A percentile compares a stretch with the other conserved stretches of the same genome.
Evolutionary conservation across 2,888 invertebrate genomes (phyloP).

Genomic region (Eupeodes latifasciatus): DNA sequence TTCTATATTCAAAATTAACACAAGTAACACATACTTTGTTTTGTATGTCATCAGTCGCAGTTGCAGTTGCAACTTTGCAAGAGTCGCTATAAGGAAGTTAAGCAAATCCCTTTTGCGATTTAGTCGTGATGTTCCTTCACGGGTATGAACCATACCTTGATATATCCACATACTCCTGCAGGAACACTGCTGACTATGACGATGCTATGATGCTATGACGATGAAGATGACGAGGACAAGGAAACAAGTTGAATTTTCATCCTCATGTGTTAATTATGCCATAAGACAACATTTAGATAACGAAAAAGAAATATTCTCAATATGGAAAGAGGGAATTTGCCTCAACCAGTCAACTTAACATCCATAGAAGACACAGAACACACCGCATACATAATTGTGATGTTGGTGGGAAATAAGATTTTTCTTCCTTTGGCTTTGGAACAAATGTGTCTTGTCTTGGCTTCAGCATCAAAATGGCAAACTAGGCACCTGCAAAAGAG

Average conservation of each 20-base stretch:
- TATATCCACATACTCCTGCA: background rate
- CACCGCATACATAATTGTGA: slow-evolving; percentile 62
- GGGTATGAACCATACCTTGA: slow-evolving; percentile 47
- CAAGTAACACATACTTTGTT: slow-evolving; percentile 11
- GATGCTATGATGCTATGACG: background rate
- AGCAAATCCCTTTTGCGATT: slow-evolving; percentile 44
- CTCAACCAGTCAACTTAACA: background rate
- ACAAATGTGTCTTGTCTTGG: slow-evolving; percentile 50
- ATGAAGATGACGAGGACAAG: slow-evolving; percentile 28
- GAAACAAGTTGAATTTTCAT: slow-evolving; percentile 55
- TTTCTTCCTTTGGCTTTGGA: slow-evolving; percentile 22
- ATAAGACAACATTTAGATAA: slow-evolving; percentile 65
- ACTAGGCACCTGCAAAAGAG: slow-evolving; percentile 68
- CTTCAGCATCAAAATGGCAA: slow-evolving; percentile 50
- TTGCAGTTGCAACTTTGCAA: too few relatives aligned
- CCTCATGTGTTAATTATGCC: slow-evolving; percentile 74
- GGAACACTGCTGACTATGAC: background rate
- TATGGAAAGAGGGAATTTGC: slow-evolving; percentile 40
- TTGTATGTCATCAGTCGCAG: slow-evolving; percentile 24
- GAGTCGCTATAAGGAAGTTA: slow-evolving; percentile 32
- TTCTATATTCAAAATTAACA: slow-evolving; percentile 17
- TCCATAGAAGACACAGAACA: background rate
- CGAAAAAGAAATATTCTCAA: slow-evolving; percentile 32
- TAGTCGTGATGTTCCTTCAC: slow-evolving; percentile 61
- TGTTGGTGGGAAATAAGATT: slow-evolving; percentile 65